These are phyloP conservation scores for Lapara coniferarum DNA, from an alignment of 2,888 invertebrate species.

Conservation along the genomic window DNA sequence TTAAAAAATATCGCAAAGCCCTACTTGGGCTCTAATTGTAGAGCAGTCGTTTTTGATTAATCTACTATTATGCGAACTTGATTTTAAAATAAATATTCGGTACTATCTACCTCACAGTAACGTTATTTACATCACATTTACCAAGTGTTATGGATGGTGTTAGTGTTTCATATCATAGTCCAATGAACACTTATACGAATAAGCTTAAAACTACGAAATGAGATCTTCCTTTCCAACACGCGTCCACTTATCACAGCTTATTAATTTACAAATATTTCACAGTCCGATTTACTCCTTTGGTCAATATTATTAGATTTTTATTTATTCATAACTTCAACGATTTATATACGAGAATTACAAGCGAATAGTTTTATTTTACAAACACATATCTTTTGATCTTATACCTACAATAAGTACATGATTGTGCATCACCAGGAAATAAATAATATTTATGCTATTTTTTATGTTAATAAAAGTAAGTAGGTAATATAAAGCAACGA, in stretches of 20 bases:
- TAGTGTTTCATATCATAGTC: background rate
- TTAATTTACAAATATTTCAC: slow-evolving; percentile 69
- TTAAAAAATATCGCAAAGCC: too few relatives aligned
- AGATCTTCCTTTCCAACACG: slow-evolving; percentile 45
- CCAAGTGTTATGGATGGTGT: background rate
- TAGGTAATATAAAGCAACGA: too few relatives aligned
- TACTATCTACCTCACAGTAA: background rate
- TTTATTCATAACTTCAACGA: slow-evolving; percentile 41
- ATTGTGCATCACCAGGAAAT: background rate
- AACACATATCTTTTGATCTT: background rate
- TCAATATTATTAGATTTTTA: slow-evolving; percentile 40
- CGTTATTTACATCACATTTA: background rate
- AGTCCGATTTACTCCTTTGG: slow-evolving; percentile 64
- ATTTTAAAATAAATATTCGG: too few relatives aligned
- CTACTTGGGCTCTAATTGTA: too few relatives aligned
- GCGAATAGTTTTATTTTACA: slow-evolving; percentile 9
- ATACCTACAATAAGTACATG: background rate
- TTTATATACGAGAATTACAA: slow-evolving; percentile 31
- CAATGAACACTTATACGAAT: slow-evolving; percentile 23
- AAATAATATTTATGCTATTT: background rate
- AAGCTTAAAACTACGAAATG: slow-evolving; percentile 31
- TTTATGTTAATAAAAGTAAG: too few relatives aligned
- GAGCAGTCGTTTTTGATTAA: too few relatives aligned
- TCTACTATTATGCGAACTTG: too few relatives aligned
- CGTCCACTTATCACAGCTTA: slow-evolving; percentile 78